Base-by-base conservation (phyloP, 1,140 invertebrate genomes). In the Formica selysi region DNA sequence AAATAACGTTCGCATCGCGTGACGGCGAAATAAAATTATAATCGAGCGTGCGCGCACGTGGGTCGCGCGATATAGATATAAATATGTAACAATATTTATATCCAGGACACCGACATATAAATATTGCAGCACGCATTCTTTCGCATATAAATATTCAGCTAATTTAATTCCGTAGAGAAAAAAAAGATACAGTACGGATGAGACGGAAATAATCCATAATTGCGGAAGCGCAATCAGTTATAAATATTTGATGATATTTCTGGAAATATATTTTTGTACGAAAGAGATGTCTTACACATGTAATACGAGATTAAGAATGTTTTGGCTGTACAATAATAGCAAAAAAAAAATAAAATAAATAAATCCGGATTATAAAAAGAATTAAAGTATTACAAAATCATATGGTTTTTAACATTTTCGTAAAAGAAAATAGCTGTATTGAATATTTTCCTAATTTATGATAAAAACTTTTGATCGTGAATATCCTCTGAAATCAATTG, bases 31-130 rank as follows among this genome's bases (percentile, higher is more conserved):
- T 81, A 32, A 81, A 81, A 81, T 81, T 70, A 71, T 59, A 81
- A 81, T 81, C 48, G 10, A 29, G 22, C 32, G 19, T 11, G 44
- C 44, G 41, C n/a, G 48, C 48, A 51, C 36, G 36, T 59, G 36
- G 64, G 36, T 41, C 51, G 48, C 11, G 16, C 44, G 22, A 44
- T 51, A 51, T 65, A 71, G 78, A 5, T 71, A 71, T 81, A 81
- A 81, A 81, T 81, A 71, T 81, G 65, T 81, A 71, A 81, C 65
- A 48, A 81, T 59, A 81, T 70, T 57, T 71, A 71, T 81, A 81
- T 41, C 22, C 67, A 48, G 36, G 22, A 71, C 19, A 22, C n/a
- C n/a, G 6, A 62, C 57, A 32, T 71, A 81, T 81, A 71, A 71
- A 71, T 81, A 81, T 71, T 81, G 22, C 59, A 38, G 0, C 22